These are phyloP conservation scores for Murina feae DNA, from an alignment of 2,113 vertebrate genomes.

Conservation along the genomic window DNA sequence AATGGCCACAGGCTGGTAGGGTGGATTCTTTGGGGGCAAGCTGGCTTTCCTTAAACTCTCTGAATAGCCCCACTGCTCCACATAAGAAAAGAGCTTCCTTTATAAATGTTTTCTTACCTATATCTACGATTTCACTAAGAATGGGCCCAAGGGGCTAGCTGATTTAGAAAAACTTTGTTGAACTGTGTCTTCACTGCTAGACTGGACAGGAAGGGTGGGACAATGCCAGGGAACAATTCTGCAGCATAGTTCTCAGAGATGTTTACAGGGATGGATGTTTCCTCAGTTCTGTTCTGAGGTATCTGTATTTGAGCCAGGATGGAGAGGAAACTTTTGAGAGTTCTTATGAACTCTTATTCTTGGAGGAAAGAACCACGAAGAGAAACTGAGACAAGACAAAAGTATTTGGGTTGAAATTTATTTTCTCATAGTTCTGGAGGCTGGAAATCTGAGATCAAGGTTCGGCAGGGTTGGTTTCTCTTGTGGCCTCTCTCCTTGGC, in stretches of 20 bases:
- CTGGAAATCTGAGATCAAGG: not conserved
- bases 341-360: constrained; percentile 63
- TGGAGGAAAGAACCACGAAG: constrained; percentile 36
- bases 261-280: constrained; percentile 66
- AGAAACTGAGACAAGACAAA: not conserved
- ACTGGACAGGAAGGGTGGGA: constrained; percentile 23
- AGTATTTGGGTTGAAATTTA: not conserved
- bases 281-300: constrained; percentile 53
- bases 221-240: not conserved
- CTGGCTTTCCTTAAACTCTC: not conserved
- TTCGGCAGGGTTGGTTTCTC: not conserved
- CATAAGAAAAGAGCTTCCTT: not conserved
- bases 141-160: not conserved
- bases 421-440: not conserved
- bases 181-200: not conserved
- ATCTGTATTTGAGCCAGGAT: constrained; percentile 47
- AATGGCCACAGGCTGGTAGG: not conserved
- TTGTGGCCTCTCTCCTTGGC: not conserved
- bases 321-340: constrained; percentile 62
- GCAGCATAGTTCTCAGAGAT: constrained; percentile 69
- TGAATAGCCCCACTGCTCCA: not conserved
- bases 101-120: not conserved
- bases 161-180: not conserved
- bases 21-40: not conserved
- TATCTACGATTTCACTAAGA: not conserved